A percentile compares a stretch with the other conserved stretches of the same genome.
Conservation (phyloP, 1,140 invertebrate genomes). For the Neocloeon triangulifer region DNA sequence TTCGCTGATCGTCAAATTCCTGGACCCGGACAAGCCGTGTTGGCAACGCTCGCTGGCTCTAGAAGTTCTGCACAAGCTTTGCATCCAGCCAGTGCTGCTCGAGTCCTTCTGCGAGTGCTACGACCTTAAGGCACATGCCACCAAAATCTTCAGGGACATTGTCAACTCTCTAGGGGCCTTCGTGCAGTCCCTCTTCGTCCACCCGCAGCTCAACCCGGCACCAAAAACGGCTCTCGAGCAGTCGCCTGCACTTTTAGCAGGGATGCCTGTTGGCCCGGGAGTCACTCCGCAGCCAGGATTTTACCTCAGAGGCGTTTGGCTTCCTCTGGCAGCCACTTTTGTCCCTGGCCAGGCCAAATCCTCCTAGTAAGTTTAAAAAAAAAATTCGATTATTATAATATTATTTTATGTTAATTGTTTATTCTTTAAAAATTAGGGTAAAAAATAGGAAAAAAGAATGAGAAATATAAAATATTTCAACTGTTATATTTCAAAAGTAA, state of each 20-base stretch:
- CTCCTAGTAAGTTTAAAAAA: slow-evolving; percentile 62
- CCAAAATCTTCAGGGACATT: slow-evolving; percentile 86
- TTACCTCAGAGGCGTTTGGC: slow-evolving; percentile 74
- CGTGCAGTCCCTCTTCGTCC: slow-evolving; percentile 82
- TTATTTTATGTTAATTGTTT: too few relatives aligned
- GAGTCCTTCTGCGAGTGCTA: slow-evolving; percentile 86
- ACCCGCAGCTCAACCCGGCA: slow-evolving; percentile 19
- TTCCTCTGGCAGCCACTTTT: slow-evolving; percentile 65
- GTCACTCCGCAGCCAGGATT: slow-evolving; percentile 78
- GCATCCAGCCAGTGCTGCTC: slow-evolving; percentile 65
- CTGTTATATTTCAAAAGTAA: too few relatives aligned
- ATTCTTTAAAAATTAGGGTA: too few relatives aligned
- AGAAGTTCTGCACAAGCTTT: slow-evolving; percentile 89
- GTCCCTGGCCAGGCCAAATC: slow-evolving; percentile 68
- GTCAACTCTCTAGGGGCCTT: slow-evolving; percentile 86
- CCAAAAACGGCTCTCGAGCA: slow-evolving; percentile 28
- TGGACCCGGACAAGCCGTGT: slow-evolving; percentile 85
- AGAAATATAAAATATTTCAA: too few relatives aligned
- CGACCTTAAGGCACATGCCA: slow-evolving; percentile 79
- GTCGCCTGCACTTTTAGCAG: slow-evolving; percentile 37
- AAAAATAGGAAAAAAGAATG: too few relatives aligned
- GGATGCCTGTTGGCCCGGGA: slow-evolving; percentile 46
- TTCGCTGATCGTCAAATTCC: slow-evolving; percentile 87
- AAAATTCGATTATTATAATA: too few relatives aligned
- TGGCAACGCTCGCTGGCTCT: slow-evolving; percentile 90